Conservation (phyloP, 2,888 invertebrate species). For the Strigamia crassipes region DNA sequence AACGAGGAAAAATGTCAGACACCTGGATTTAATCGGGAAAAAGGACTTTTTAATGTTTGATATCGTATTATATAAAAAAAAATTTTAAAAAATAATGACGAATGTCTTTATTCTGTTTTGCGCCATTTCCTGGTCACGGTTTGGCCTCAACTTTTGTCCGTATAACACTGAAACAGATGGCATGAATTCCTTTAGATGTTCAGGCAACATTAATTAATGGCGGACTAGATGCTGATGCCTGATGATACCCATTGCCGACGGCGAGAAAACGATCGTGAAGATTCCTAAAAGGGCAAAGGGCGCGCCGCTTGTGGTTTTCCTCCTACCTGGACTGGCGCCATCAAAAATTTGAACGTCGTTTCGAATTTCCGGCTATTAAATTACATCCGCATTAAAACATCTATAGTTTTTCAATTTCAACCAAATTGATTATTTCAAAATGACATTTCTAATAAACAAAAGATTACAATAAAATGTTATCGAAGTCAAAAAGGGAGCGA, state of each 20-base stretch:
- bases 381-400: neutral
- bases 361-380: slow-evolving; percentile 5
- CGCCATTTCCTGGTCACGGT: slow-evolving; percentile 4
- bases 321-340: slow-evolving; percentile 19
- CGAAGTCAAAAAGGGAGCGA: neutral
- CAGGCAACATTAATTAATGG: neutral
- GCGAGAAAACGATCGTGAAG: neutral
- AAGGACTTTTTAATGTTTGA: neutral
- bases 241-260: neutral
- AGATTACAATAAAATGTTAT: neutral
- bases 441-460: neutral
- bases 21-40: neutral
- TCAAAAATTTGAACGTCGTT: neutral
- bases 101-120: neutral
- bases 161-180: neutral
- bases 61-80: neutral
- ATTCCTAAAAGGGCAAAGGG: slow-evolving; percentile 4
- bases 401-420: too few species aligned
- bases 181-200: slow-evolving; percentile 1
- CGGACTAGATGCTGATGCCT: slow-evolving; percentile 10
- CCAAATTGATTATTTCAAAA: too few species aligned
- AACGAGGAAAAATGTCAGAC: neutral
- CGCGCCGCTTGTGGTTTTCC: slow-evolving; percentile 10
- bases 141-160: neutral
- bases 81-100: neutral